These are phyloP conservation scores for Pipistrellus pygmaeus DNA, from an alignment of 2,797 vertebrate species.

Conservation along the genomic window DNA sequence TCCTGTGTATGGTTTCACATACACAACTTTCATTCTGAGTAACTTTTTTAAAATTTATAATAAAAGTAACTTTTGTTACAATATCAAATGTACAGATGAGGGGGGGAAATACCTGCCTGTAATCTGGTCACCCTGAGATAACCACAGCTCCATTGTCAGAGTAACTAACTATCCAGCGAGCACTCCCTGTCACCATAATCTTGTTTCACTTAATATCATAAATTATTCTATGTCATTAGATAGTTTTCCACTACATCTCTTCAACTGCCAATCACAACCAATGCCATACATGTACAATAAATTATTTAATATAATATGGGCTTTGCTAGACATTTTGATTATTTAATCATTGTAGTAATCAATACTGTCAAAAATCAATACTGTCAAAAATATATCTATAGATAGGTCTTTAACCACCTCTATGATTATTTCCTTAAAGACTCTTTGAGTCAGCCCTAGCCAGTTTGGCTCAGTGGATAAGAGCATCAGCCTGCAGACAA, in stretches of 20 bases:
- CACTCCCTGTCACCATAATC: not conserved
- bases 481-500: no score
- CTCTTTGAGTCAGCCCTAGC: not conserved
- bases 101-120: not conserved
- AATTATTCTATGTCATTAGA: not conserved
- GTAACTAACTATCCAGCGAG: not conserved
- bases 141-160: not conserved
- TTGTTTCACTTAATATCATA: not conserved
- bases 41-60: not conserved
- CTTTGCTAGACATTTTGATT: not conserved
- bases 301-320: slow-evolving; percentile 26
- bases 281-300: not conserved
- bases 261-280: not conserved
- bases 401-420: slow-evolving; percentile 52
- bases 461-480: no score
- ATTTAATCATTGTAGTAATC: slow-evolving; percentile 23
- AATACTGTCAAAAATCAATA: slow-evolving; percentile 20
- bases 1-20: not conserved
- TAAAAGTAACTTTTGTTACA: no score
- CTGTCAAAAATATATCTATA: not conserved
- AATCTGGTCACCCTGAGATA: not conserved
- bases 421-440: slow-evolving; percentile 39
- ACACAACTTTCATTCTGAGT: not conserved
- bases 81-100: not conserved
- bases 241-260: not conserved